Conservation (phyloP, 2,113 vertebrate genomes). For the Notarius quadriscutis region DNA sequence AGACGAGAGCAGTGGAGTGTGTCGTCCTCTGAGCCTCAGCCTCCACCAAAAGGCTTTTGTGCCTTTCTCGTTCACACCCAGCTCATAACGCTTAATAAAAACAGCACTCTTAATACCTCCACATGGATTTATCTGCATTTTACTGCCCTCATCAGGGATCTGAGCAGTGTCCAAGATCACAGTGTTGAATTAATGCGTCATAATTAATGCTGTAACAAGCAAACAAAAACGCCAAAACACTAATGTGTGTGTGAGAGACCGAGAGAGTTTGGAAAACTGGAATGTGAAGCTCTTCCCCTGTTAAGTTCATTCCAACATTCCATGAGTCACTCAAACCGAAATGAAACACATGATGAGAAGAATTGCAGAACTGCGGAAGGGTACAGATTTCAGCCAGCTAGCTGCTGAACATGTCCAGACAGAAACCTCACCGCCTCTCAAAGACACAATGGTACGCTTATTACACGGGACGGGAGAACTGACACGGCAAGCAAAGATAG, state of each 20-base stretch:
- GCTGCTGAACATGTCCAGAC: not conserved
- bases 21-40: not conserved
- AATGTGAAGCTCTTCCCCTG: not conserved
- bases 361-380: conserved; percentile 13
- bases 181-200: not conserved
- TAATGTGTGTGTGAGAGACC: not conserved
- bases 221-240: no score
- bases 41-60: not conserved
- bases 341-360: not conserved
- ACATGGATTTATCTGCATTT: not conserved
- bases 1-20: not conserved
- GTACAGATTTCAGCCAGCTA: not conserved
- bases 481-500: not conserved
- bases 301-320: not conserved
- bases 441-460: not conserved
- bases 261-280: not conserved
- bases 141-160: not conserved
- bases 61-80: not conserved
- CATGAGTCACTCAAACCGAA: conserved; percentile 3
- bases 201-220: not conserved
- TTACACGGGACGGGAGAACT: not conserved
- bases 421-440: not conserved
- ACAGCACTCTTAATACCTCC: not conserved
- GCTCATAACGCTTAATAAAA: not conserved
- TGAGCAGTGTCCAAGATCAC: not conserved